These are phyloP conservation scores for Phyllotreta striolata DNA, from an alignment of 2,888 invertebrate species.

Conservation along the genomic window DNA sequence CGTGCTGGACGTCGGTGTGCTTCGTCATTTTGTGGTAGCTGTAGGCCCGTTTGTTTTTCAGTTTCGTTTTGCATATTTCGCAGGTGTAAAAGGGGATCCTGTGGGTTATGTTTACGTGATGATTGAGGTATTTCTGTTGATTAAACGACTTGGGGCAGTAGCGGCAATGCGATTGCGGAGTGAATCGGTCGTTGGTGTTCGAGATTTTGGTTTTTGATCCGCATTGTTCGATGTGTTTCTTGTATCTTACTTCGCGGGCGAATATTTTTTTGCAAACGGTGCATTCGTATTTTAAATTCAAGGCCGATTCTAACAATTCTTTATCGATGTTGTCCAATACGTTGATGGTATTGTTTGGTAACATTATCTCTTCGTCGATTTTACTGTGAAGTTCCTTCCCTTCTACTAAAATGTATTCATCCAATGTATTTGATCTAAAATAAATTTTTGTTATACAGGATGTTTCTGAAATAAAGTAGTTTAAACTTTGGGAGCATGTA, in stretches of 20 bases:
- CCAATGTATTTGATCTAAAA: conserved; percentile 14
- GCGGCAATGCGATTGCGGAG: conserved; percentile 22
- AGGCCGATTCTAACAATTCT: conserved; percentile 21
- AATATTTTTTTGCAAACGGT: conserved; percentile 15
- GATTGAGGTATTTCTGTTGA: conserved; percentile 26
- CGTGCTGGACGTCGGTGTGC: conserved; percentile 63
- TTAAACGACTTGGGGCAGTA: conserved; percentile 25
- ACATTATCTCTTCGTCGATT: neutral
- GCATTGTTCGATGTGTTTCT: conserved; percentile 37
- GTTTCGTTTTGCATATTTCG: conserved; percentile 39
- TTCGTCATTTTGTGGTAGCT: conserved; percentile 49
- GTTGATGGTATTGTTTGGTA: neutral
- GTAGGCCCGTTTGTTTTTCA: conserved; percentile 38
- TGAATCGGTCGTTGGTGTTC: conserved; percentile 8
- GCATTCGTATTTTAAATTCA: conserved; percentile 22
- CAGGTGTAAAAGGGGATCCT: conserved; percentile 10
- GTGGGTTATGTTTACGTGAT: conserved; percentile 26
- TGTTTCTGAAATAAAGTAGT: neutral
- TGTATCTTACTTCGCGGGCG: conserved; percentile 7
- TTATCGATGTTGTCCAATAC: neutral
- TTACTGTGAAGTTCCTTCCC: conserved; percentile 2
- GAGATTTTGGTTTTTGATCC: conserved; percentile 9
- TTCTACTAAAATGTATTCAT: conserved; percentile 16
- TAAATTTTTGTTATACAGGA: neutral
- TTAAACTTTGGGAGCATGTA: too few relatives aligned